A percentile compares a stretch with the other conserved stretches of the same genome.
Evolutionary conservation across 1,140 invertebrate genomes (phyloP).

Genomic region (Olivierus martensii): DNA sequence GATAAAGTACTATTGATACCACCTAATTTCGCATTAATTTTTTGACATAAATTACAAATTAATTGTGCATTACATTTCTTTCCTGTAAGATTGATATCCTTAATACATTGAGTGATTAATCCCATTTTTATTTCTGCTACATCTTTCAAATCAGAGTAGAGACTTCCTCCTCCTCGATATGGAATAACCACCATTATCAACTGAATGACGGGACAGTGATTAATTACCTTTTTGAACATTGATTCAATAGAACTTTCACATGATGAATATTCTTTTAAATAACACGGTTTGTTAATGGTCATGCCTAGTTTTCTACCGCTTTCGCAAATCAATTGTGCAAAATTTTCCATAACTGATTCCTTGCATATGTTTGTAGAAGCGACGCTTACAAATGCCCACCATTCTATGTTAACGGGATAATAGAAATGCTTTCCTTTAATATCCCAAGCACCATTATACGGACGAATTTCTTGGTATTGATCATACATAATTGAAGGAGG

Average conservation of each 20-base stretch:
- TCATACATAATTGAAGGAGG: constrained; percentile 9
- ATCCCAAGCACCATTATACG: constrained; percentile 41
- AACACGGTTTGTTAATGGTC: not conserved
- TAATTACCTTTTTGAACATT: too few relatives aligned
- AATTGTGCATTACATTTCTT: constrained; percentile 23
- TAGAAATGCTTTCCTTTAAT: constrained; percentile 45
- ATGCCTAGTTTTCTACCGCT: constrained; percentile 1
- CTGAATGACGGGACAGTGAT: too few relatives aligned
- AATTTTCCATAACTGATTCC: not conserved
- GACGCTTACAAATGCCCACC: constrained; percentile 20
- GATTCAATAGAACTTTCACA: too few relatives aligned
- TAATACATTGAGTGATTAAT: constrained; percentile 68
- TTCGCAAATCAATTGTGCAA: not conserved
- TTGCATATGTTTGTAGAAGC: not conserved
- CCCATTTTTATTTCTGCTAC: constrained; percentile 55
- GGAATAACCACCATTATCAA: too few relatives aligned
- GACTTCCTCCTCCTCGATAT: not conserved
- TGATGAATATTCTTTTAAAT: too few relatives aligned
- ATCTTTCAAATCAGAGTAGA: constrained; percentile 46
- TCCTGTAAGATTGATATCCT: constrained; percentile 37
- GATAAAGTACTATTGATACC: constrained; percentile 44
- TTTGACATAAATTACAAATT: constrained; percentile 57
- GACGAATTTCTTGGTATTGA: not conserved
- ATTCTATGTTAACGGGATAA: constrained; percentile 28
- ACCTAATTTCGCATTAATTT: constrained; percentile 73